These are phyloP conservation scores for Neopipo cinnamomea DNA, from an alignment of 2,113 vertebrate species.

Conservation along the genomic window DNA sequence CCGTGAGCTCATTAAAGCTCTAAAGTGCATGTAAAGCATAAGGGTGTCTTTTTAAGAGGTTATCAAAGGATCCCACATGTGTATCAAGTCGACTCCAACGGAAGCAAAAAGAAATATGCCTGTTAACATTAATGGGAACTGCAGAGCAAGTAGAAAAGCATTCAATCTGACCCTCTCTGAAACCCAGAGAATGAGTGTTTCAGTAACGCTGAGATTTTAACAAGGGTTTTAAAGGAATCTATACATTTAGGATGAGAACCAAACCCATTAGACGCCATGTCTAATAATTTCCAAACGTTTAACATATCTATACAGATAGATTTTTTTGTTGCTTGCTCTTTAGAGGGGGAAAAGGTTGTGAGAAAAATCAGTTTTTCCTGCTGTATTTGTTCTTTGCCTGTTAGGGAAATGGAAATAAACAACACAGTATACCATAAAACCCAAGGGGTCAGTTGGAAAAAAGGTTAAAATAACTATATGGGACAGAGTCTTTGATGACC, in stretches of 20 bases:
- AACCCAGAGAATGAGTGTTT: background rate
- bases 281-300: background rate
- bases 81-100: background rate
- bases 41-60: conserved; percentile 35
- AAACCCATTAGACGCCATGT: background rate
- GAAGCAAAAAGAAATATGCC: conserved; percentile 1
- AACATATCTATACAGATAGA: background rate
- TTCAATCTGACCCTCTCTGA: background rate
- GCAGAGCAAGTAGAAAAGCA: background rate
- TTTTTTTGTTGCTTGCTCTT: background rate
- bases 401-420: background rate
- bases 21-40: conserved; percentile 37
- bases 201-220: background rate
- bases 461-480: background rate
- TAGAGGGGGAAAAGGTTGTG: background rate
- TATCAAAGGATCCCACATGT: conserved; percentile 42
- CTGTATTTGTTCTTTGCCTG: background rate
- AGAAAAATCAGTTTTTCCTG: background rate
- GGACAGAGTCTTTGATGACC: background rate
- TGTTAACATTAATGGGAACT: background rate
- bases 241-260: background rate
- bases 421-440: background rate
- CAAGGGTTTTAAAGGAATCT: background rate
- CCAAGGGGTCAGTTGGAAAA: background rate
- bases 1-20: background rate